Base-by-base conservation (phyloP, 2,797 vertebrate species). In the Hylomyscus alleni region DNA sequence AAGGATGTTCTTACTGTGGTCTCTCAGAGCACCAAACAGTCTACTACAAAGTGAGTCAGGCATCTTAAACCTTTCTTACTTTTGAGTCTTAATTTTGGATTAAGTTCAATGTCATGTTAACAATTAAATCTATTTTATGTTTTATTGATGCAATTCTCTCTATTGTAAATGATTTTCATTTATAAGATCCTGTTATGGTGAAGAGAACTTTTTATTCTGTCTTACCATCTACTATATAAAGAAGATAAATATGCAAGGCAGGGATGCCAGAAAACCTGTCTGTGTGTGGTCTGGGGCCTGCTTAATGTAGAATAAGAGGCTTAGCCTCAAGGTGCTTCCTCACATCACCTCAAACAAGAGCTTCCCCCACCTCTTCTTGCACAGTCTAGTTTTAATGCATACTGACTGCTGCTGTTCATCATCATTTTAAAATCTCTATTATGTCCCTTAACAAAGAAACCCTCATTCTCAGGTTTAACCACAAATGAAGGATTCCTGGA, bases 251-350 rank as follows among this genome's bases (percentile, higher is more conserved):
- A 97, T 93, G 86, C 95, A 96, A 91, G 76, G 89, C 90, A 95
- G 78, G 34, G 37, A 1, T 92, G 89, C 92, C 94, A 90, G 96
- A 95, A 97, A 97, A 96, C 83, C 83, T 91, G 95, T 37, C 94
- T 97, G 98, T 97, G 97, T 97, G 97, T 98, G 97, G 98, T 97
- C 98, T 86, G 15, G 20, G 54, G 56, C 75, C 93, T 91, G 54
- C 85, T 93, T 91, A 93, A 89, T 94, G 89, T 90, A 94, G 76
- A 97, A 80, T 95, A 93, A 92, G 94, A 95, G 86, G 52, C 22
- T 77, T 80, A 0, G 24, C 75, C 92, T 93, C 92, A 96, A 89
- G 95, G 92, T 54, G 22, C 93, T 96, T 96, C 20, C 73, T 75
- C 94, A 65, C 81, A 77, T 85, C 92, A 77, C 69, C 84, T 83